Conservation (phyloP, 2,888 invertebrate species). For the Antitype chi region DNA sequence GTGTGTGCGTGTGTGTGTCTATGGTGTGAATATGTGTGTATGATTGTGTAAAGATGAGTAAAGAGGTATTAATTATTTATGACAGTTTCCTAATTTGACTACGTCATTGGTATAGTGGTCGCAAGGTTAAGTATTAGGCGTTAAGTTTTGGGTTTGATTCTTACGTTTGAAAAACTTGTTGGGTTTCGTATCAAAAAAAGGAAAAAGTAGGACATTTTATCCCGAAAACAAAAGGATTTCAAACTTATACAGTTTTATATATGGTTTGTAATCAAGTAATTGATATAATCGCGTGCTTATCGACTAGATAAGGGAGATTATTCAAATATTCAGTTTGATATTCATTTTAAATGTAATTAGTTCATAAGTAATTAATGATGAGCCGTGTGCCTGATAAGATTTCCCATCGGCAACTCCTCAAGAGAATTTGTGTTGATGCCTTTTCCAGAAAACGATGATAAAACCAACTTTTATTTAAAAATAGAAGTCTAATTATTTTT, state of each 20-base stretch:
- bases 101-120: neutral
- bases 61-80: too few species aligned
- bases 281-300: neutral
- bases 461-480: neutral
- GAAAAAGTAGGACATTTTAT: neutral
- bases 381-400: neutral
- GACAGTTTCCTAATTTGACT: neutral
- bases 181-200: neutral
- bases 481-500: too few species aligned
- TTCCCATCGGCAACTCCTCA: neutral
- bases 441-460: neutral
- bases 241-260: constrained; percentile 23
- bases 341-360: constrained; percentile 6
- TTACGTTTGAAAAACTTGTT: neutral
- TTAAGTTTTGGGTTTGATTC: neutral
- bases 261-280: constrained; percentile 2
- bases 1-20: too few species aligned
- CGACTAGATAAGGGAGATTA: constrained; percentile 24
- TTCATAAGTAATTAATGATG: neutral
- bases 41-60: too few species aligned
- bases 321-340: neutral
- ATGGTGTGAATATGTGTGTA: too few species aligned
- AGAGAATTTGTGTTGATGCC: too few species aligned
- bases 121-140: too few species aligned
- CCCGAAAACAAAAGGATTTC: neutral